Evolutionary conservation across 2,113 vertebrate species (phyloP), one percentile per base, ranked within the genome.

Genomic region (Isichthys henryi): DNA sequence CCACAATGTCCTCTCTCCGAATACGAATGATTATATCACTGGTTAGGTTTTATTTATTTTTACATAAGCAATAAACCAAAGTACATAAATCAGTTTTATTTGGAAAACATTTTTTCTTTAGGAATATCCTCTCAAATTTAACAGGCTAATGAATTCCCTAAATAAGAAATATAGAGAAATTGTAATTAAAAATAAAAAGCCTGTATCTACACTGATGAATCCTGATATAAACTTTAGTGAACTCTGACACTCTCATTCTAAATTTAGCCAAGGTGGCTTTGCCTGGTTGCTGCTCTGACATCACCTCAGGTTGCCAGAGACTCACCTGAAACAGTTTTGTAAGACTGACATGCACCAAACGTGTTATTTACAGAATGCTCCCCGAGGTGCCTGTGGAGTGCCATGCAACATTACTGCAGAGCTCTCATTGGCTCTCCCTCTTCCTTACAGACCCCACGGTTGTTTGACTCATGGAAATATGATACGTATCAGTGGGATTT

Each of bases 401-500:
- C 31, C 19, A 50, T 43, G 6, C n/a, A 74, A 70, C 83, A 49
- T 70, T 49, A 88, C 43, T 21, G n/a, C 27, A 15, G 70, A 17
- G 49, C 74, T 23, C 39, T 56, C 50, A 10, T 82, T 27, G 49
- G 5, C 10, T 82, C 43, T 52, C n/a, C 23, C 70, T n/a, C 35
- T 82, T 43, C 39, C 50, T 82, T 13, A 39, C 35, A 83, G 74
- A 27, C 13, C 43, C 77, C 46, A 77, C 39, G 13, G 15, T 52
- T 31, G 13, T 80, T 62, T 89, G 82, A 86, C 11, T 58, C n/a
- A 21, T 21, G n/a, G 45, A 85, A 89, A 62, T 46, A 11, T 10
- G 39, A 89, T 49, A 62, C 88, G 83, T 89, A 31, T 84, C 82
- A 89, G 15, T 66, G n/a, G 77, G 80, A 89, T 45, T 85, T 89